These are phyloP conservation scores for Microcebus lehilahytsara DNA, from an alignment of 2,113 vertebrate species.

Conservation along the genomic window DNA sequence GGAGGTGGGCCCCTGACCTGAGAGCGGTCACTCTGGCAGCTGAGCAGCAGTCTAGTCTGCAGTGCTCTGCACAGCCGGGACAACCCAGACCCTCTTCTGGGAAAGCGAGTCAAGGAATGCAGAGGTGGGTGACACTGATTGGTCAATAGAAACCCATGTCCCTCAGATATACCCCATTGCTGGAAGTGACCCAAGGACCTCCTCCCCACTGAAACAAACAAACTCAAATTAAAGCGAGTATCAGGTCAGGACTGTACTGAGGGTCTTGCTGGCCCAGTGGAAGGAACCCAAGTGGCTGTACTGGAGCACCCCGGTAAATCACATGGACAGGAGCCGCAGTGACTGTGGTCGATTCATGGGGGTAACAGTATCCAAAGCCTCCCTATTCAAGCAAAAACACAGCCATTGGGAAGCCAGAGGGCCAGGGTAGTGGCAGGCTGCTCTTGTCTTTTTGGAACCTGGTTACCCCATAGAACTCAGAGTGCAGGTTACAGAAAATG, in stretches of 20 bases:
- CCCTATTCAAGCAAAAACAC: background rate
- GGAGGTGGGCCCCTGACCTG: background rate
- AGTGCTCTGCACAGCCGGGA: no score
- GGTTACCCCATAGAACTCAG: background rate
- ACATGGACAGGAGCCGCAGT: background rate
- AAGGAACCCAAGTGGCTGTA: background rate
- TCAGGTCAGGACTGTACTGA: rapidly evolving
- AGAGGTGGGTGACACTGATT: background rate
- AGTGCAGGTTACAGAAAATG: no score
- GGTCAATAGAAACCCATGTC: background rate
- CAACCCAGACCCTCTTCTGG: no score
- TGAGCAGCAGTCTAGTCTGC: background rate
- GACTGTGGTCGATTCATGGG: rapidly evolving
- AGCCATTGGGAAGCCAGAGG: no score
- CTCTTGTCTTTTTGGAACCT: background rate
- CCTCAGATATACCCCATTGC: background rate
- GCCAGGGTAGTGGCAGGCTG: background rate
- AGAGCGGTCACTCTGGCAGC: background rate
- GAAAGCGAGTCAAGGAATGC: background rate
- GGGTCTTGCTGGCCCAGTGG: background rate
- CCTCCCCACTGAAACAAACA: background rate
- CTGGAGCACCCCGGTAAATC: no score
- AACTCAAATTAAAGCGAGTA: background rate
- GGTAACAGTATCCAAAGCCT: background rate
- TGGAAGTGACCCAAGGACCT: background rate